A percentile compares a stretch with the other conserved stretches of the same genome.
Evolutionary conservation across 1,140 invertebrate species (phyloP).

Genomic region (Ceratoteleas bidentatus): DNA sequence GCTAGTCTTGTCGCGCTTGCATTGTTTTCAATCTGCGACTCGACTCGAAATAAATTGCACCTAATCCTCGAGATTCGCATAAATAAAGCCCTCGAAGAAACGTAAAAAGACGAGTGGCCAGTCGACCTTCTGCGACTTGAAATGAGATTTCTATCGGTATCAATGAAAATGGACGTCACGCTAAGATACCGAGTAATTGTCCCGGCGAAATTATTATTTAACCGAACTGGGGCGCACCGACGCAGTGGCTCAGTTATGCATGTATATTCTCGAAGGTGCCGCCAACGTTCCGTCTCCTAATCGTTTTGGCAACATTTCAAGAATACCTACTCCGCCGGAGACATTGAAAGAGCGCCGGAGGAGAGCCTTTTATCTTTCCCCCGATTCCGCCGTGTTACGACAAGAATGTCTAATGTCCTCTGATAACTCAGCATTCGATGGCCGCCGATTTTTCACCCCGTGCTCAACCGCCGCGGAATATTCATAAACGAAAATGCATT

Average conservation of each 20-base stretch:
- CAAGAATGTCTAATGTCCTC: slow-evolving; percentile 67
- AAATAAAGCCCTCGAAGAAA: slow-evolving; percentile 50
- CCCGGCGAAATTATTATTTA: slow-evolving; percentile 54
- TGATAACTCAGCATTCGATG: slow-evolving; percentile 66
- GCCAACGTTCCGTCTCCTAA: slow-evolving; percentile 64
- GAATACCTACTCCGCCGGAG: slow-evolving; percentile 64
- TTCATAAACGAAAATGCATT: slow-evolving; percentile 49
- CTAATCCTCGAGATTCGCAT: slow-evolving; percentile 49
- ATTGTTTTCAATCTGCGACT: slow-evolving; percentile 19
- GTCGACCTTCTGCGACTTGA: slow-evolving; percentile 32
- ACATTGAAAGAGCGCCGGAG: slow-evolving; percentile 51
- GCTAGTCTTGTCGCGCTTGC: slow-evolving; percentile 1
- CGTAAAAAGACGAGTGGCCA: slow-evolving; percentile 21
- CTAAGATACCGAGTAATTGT: slow-evolving; percentile 56
- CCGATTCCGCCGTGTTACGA: slow-evolving; percentile 56
- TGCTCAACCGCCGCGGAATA: slow-evolving; percentile 46
- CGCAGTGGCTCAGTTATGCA: slow-evolving; percentile 5
- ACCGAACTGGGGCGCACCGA: slow-evolving; percentile 31
- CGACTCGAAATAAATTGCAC: slow-evolving; percentile 47
- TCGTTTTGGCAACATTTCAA: slow-evolving; percentile 76
- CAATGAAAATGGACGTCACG: slow-evolving; percentile 59
- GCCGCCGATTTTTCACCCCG: slow-evolving; percentile 54
- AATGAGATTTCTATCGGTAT: slow-evolving; percentile 56
- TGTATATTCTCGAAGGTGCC: slow-evolving; percentile 41
- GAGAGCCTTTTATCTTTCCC: slow-evolving; percentile 59